These are phyloP conservation scores for Leucopsar rothschildi DNA, from an alignment of 2,113 vertebrate genomes.

Conservation along the genomic window DNA sequence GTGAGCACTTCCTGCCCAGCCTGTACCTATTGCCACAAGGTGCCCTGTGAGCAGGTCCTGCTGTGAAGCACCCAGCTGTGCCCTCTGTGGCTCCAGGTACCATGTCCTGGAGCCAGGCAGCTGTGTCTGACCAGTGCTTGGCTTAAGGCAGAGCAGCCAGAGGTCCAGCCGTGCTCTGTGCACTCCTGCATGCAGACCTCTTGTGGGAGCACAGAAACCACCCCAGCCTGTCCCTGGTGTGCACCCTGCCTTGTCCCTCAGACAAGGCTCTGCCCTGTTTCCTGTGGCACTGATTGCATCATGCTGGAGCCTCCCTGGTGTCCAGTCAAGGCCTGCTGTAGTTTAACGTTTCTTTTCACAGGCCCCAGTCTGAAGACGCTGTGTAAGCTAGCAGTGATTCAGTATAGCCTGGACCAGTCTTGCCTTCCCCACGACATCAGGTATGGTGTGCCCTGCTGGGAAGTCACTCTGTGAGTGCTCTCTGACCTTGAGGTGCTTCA, in stretches of 20 bases:
- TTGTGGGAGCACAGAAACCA: background rate
- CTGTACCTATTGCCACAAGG: background rate
- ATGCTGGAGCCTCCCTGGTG: background rate
- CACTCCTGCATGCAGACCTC: background rate
- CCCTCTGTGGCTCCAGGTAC: fast-evolving
- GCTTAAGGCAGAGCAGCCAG: background rate
- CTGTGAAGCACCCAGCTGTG: background rate
- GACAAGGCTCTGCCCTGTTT: background rate
- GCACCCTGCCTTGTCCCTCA: background rate
- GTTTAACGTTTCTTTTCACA: conserved; percentile 53
- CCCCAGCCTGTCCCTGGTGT: background rate
- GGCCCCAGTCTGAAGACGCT: conserved; percentile 97
- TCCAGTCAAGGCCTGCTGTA: background rate
- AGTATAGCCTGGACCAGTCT: conserved; percentile 95
- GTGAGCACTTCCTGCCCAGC: conserved; percentile 64
- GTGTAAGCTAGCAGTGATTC: conserved; percentile 97
- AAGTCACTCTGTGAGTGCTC: background rate
- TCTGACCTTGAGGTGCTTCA: background rate
- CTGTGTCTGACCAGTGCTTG: background rate
- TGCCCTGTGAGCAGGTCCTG: background rate
- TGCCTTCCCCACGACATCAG: conserved; percentile 97
- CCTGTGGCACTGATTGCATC: background rate
- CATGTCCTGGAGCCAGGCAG: background rate
- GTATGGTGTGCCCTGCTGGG: conserved; percentile 56
- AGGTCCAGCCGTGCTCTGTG: background rate